Evolutionary conservation across 2,113 vertebrate genomes (phyloP), one percentile per base, ranked within the genome.

Genomic region (Corythornis vintsioides): DNA sequence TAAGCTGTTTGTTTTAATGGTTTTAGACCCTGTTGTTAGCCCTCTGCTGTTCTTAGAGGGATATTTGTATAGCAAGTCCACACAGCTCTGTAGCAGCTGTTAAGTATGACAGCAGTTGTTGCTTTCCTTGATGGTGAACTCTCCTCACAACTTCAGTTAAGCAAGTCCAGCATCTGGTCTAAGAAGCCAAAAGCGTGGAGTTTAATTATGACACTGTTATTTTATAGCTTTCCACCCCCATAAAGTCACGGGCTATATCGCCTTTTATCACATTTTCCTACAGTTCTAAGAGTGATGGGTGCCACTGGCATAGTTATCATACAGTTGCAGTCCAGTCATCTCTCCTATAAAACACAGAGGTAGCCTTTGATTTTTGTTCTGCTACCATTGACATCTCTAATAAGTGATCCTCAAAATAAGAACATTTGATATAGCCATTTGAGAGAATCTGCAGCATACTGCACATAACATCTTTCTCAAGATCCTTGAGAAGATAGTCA

Each of bases 201-300:
- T 28, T 92, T 40, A 60, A 53, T 40, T 35, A 57, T 69, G 33
- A 40, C 16, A 47, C 50, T 55, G 69, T 35, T 67, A 50, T 35
- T 87, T 74, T 69, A 86, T 25, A 92, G 53, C 55, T 86, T 76
- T 67, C 61, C 15, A 78, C 31, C 24, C 15, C 67, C 57, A 64
- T 74, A 89, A 94, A 60, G 10, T 50, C 42, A 24, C 3, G n/a
- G 50, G 25, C 9, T 60, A 4, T 59, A 74, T 84, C 69, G 50
- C 20, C 56, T 90, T 91, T 92, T 63, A 71, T 65, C 45, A 65
- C 16, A 48, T 48, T 92, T 94, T 82, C 88, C 88, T 95, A 56
- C 60, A 59, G 40, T 59, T 78, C 80, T 86, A 74, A 69, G 94
- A 65, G 21, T 33, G 38, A 73, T 66, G 67, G 57, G 59, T 77